phyloP scores from a whole-genome alignment of 1,140 invertebrate species.

The Pogonomyrmex californicus region DNA sequence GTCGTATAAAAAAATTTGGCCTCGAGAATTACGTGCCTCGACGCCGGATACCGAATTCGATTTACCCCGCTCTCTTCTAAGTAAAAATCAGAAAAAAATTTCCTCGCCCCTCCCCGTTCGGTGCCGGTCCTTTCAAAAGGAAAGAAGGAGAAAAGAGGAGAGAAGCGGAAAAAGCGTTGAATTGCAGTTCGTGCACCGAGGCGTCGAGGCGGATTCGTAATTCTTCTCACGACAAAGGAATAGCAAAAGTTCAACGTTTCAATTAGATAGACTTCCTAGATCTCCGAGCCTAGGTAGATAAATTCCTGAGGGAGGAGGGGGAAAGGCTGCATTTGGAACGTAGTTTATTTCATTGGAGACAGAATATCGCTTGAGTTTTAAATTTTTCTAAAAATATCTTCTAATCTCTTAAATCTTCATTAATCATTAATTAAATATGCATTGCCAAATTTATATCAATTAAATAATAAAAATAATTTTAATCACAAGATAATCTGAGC shows the following conservation, averaged over 20 bases:
- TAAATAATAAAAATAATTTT: too few species aligned
- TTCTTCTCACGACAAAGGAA: neutral
- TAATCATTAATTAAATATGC: too few species aligned
- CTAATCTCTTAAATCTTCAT: too few species aligned
- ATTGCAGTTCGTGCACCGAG: neutral
- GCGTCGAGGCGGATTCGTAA: neutral
- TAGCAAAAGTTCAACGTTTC: constrained; percentile 1
- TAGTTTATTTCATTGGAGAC: too few species aligned
- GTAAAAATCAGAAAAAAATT: neutral
- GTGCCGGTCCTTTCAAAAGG: neutral
- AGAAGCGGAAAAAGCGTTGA: neutral
- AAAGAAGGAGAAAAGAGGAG: neutral
- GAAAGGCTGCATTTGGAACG: neutral
- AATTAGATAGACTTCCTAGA: neutral
- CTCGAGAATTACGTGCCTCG: constrained; percentile 18
- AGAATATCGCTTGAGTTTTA: too few species aligned
- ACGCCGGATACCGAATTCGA: neutral
- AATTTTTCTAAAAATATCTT: too few species aligned
- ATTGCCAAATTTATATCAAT: too few species aligned
- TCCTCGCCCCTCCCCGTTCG: neutral
- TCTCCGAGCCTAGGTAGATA: neutral
- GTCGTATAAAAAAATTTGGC: neutral
- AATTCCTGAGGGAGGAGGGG: neutral
- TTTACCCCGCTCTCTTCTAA: too few species aligned
- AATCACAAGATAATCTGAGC: too few species aligned